Percentiles rank a stretch among this genome's conserved stretches.
Conservation (phyloP, 2,888 invertebrate genomes). For the Coremacera marginata region DNA sequence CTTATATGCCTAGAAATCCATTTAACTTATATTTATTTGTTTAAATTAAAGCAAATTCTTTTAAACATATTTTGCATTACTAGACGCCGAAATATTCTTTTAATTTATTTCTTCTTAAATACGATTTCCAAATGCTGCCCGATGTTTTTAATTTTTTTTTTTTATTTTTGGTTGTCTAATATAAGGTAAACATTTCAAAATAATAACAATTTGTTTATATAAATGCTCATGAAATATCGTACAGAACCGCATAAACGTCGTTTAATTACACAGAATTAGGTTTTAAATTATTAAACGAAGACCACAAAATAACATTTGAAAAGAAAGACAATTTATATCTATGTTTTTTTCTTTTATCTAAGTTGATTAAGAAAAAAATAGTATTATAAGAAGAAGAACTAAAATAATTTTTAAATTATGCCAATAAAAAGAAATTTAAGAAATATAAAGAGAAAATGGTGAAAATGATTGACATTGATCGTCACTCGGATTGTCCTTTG, state of each 20-base stretch:
- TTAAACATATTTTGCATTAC: too few relatives aligned
- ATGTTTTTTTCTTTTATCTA: too few relatives aligned
- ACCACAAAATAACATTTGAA: constrained; percentile 15
- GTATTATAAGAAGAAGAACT: not conserved
- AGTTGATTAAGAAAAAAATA: too few relatives aligned
- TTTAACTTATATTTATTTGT: too few relatives aligned
- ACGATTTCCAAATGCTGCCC: too few relatives aligned
- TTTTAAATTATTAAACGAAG: not conserved
- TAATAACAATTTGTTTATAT: constrained; percentile 25
- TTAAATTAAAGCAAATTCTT: too few relatives aligned
- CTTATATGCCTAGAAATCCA: too few relatives aligned
- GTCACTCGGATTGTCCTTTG: constrained; percentile 76
- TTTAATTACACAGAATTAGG: constrained; percentile 3
- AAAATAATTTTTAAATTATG: not conserved
- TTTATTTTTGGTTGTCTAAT: not conserved
- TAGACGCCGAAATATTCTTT: too few relatives aligned
- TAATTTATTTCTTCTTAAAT: too few relatives aligned
- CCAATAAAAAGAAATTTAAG: not conserved
- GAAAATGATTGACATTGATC: constrained; percentile 75
- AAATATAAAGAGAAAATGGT: constrained; percentile 61
- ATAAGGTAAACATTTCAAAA: constrained; percentile 15
- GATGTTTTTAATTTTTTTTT: not conserved
- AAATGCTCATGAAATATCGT: not conserved
- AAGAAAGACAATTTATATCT: not conserved
- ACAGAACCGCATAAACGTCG: not conserved